A percentile compares a stretch with the other conserved stretches of the same genome.
Evolutionary conservation across 2,113 vertebrate species (phyloP).

Genomic region (Clinocottus analis): DNA sequence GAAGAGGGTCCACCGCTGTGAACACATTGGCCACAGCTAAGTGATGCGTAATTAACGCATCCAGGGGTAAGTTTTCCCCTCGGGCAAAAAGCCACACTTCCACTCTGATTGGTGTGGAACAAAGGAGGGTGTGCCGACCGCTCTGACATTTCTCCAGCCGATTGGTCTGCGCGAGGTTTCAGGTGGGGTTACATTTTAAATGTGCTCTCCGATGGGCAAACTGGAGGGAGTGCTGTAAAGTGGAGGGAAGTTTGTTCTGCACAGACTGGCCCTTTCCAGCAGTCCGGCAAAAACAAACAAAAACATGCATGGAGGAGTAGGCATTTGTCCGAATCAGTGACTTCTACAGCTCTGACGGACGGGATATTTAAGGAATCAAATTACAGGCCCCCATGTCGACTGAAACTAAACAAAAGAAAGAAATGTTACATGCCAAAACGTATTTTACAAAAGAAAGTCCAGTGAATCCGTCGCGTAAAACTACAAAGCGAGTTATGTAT

Average conservation of each 20-base stretch:
- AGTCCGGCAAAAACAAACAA: not conserved
- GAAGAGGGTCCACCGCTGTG: constrained; percentile 76
- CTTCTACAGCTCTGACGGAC: not conserved
- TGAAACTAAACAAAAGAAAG: not conserved
- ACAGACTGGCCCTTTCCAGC: constrained; percentile 28
- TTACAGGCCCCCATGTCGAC: not conserved
- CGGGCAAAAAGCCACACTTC: constrained; percentile 78
- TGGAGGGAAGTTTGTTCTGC: constrained; percentile 81
- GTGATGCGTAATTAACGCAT: constrained; percentile 80
- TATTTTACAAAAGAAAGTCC: not conserved
- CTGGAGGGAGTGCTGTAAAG: constrained; percentile 77
- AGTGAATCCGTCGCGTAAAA: not conserved
- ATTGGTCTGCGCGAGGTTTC: constrained; percentile 72
- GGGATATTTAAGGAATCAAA: not conserved
- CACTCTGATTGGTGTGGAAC: constrained; percentile 81
- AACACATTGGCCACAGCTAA: constrained; percentile 82
- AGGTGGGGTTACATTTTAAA: constrained; percentile 83
- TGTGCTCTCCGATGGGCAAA: constrained; percentile 66
- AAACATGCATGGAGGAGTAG: not conserved
- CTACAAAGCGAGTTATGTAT: not conserved
- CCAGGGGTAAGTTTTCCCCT: constrained; percentile 79
- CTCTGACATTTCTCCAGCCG: constrained; percentile 61
- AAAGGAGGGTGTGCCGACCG: constrained; percentile 76
- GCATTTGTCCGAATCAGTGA: not conserved
- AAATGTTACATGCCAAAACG: not conserved